phyloP scores from a whole-genome alignment of 2,113 vertebrate species.

The Muntiacus reevesi region DNA sequence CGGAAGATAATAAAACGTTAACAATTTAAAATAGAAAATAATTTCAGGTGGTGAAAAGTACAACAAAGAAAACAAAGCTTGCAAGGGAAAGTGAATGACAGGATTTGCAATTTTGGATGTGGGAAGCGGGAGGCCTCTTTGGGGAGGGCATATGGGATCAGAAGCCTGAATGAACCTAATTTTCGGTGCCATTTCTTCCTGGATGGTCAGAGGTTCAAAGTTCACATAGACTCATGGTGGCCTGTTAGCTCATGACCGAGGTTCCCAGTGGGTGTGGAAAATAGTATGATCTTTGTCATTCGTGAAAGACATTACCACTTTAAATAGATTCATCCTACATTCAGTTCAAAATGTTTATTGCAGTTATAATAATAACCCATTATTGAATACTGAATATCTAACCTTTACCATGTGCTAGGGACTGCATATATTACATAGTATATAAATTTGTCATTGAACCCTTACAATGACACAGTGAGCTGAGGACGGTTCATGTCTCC shows the following conservation, averaged over 20 bases:
- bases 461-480: not conserved
- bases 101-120: not conserved
- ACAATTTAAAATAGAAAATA: not conserved
- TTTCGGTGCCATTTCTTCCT: not conserved
- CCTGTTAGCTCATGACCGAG: too few relatives aligned
- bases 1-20: not conserved
- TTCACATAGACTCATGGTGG: not conserved
- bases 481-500: not conserved
- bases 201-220: not conserved
- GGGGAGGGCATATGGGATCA: not conserved
- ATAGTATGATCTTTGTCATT: not conserved
- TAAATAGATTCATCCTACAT: not conserved
- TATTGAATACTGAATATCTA: not conserved
- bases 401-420: not conserved
- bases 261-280: not conserved
- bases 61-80: not conserved
- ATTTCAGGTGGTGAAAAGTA: not conserved
- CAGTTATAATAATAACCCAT: not conserved
- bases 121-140: not conserved
- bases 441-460: not conserved
- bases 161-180: not conserved
- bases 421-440: not conserved
- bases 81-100: not conserved
- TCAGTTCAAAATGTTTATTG: not conserved
- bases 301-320: not conserved